Evolutionary conservation across 2,113 vertebrate genomes (phyloP), one percentile per base, ranked within the genome.

Genomic region (Dipodomys spectabilis): DNA sequence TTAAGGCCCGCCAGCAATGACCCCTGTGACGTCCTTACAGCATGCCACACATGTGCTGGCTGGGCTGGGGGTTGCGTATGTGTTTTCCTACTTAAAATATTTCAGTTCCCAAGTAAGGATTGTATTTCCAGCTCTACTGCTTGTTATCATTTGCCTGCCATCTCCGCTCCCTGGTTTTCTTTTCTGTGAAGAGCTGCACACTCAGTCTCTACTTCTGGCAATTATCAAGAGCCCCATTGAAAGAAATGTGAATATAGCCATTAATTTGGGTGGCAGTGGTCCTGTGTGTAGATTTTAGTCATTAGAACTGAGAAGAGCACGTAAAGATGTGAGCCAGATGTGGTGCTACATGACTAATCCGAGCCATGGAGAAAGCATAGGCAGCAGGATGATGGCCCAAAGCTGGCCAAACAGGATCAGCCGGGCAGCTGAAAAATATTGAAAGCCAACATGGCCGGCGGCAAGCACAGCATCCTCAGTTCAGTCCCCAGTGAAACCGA

Each of bases 61-160:
- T 1, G 0, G 4, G 12, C 68, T 1, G 0, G 2, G 12, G 15
- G 8, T 3, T 1, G 7, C 7, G 53, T 16, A 18, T 57, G 53
- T 32, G 10, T 80, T 81, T 74, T 44, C 81, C 79, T 72, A 88
- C 81, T 82, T 72, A 88, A 85, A 85, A 62, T 69, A 75, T 72
- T 90, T 80, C 39, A 30, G 18, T 49, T 71, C 32, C 16, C 6
- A 71, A 49, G 12, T 74, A 27, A 30, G 27, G 35, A 22, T 84
- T 75, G 71, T 72, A 53, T 81, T 84, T 49, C 35, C 44, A 79
- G 2, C 6, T 62, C 30, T 62, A 3, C 20, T 82, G 32, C 12
- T 44, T 85, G 69, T 7, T 81, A 18, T 39, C 53, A 57, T 39
- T 65, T 80, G 8, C 84, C 91, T 86, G 45, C 88, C 49, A 73